A percentile compares a stretch with the other conserved stretches of the same genome.
Evolutionary conservation across 2,797 vertebrate species (phyloP).

Genomic region (Apogon talboti): DNA sequence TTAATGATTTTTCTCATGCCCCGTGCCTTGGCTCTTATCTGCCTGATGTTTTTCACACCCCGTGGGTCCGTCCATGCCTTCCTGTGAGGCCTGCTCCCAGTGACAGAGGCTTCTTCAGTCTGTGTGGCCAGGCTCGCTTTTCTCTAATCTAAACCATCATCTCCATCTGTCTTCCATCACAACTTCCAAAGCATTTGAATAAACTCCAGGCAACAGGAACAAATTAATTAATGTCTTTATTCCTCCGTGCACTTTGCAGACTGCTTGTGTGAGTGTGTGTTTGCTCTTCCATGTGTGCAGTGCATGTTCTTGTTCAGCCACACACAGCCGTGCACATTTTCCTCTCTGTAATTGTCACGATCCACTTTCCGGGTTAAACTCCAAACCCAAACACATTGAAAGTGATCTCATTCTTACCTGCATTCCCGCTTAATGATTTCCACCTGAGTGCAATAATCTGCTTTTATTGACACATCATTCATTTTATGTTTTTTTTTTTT

Average conservation of each 20-base stretch:
- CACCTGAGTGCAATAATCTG: conserved; percentile 73
- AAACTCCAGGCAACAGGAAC: conserved; percentile 80
- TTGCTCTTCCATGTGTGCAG: conserved; percentile 1
- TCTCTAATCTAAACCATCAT: conserved; percentile 79
- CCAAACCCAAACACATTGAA: conserved; percentile 49
- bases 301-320: conserved; percentile 10
- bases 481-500: conserved; percentile 64
- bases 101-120: conserved; percentile 72
- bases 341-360: conserved; percentile 50
- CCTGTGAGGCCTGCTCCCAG: conserved; percentile 67
- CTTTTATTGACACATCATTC: conserved; percentile 76
- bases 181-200: conserved; percentile 74
- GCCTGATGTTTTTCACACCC: conserved; percentile 52
- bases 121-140: conserved; percentile 73
- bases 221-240: conserved; percentile 81
- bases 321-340: conserved; percentile 21
- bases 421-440: conserved; percentile 78
- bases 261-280: conserved; percentile 39
- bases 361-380: conserved; percentile 48
- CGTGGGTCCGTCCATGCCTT: conserved; percentile 57
- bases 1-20: conserved; percentile 35
- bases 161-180: conserved; percentile 84
- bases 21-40: conserved; percentile 22
- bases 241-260: conserved; percentile 63
- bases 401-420: conserved; percentile 80